Conservation (phyloP, 1,140 invertebrate species). For the Ceratina australensis region DNA sequence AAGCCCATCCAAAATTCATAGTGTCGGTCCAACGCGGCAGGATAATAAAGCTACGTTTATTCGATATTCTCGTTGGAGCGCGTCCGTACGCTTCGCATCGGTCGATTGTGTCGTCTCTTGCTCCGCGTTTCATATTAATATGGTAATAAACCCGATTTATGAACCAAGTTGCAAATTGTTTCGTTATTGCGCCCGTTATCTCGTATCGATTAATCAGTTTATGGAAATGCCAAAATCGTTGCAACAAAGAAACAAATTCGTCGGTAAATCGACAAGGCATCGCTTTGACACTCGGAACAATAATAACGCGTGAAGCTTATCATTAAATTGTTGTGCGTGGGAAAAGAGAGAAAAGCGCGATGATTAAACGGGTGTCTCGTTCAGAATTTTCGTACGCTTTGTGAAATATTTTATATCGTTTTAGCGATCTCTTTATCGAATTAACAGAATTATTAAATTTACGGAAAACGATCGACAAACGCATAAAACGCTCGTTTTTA, state of each 20-base stretch:
- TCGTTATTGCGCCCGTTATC: constrained; percentile 43
- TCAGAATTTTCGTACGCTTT: no score
- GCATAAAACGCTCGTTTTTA: no score
- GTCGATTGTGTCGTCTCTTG: background rate
- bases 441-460: no score
- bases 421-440: no score
- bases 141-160: constrained; percentile 56
- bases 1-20: constrained; percentile 29
- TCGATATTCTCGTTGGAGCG: background rate
- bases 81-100: background rate
- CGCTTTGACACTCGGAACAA: background rate
- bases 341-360: background rate
- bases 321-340: background rate
- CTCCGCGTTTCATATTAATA: constrained; percentile 49
- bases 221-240: constrained; percentile 33
- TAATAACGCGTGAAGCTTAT: background rate
- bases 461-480: no score
- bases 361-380: background rate
- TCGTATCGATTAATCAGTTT: constrained; percentile 56
- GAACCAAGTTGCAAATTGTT: constrained; percentile 52
- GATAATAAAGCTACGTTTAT: constrained; percentile 6
- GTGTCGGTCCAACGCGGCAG: background rate
- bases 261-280: background rate
- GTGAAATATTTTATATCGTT: no score
- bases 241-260: constrained; percentile 4